Evolutionary conservation across 1,140 invertebrate species (phyloP).

Genomic region (Ceratina australensis): DNA sequence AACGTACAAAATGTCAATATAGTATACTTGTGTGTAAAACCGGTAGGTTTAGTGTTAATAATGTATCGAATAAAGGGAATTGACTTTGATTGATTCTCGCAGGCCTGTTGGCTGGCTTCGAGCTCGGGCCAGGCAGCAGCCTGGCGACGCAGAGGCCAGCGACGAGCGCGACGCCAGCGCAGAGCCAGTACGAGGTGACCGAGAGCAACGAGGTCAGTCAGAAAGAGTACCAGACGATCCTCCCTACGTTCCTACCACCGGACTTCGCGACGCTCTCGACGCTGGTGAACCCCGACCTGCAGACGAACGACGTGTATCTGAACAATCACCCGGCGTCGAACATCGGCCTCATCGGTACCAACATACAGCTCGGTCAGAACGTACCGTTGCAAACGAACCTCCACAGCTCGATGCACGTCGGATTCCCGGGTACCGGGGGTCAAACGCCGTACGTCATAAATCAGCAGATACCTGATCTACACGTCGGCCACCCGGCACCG

Average conservation of each 20-base stretch:
- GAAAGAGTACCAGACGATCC: constrained; percentile 60
- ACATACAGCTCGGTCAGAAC: constrained; percentile 61
- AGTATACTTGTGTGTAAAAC: no score
- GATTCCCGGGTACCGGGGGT: constrained; percentile 55
- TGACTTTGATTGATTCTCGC: not conserved
- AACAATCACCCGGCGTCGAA: constrained; percentile 60
- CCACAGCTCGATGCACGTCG: constrained; percentile 71
- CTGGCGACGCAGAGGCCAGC: constrained; percentile 57
- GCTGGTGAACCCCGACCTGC: constrained; percentile 61
- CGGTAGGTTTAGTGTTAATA: no score
- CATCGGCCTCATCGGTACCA: constrained; percentile 55
- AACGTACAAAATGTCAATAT: no score
- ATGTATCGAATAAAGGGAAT: no score
- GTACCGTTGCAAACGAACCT: constrained; percentile 73
- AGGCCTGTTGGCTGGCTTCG: constrained; percentile 54
- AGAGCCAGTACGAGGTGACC: constrained; percentile 72
- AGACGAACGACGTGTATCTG: constrained; percentile 66
- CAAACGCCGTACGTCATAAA: constrained; percentile 54
- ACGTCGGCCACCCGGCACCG: constrained; percentile 66
- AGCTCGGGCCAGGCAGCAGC: constrained; percentile 42
- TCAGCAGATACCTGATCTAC: constrained; percentile 66
- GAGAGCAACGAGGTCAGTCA: constrained; percentile 66
- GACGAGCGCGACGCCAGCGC: constrained; percentile 57
- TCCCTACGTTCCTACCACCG: constrained; percentile 60
- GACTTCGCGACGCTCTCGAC: constrained; percentile 65